Base-by-base conservation (phyloP, 2,113 vertebrate genomes). In the Grantiella picta region DNA sequence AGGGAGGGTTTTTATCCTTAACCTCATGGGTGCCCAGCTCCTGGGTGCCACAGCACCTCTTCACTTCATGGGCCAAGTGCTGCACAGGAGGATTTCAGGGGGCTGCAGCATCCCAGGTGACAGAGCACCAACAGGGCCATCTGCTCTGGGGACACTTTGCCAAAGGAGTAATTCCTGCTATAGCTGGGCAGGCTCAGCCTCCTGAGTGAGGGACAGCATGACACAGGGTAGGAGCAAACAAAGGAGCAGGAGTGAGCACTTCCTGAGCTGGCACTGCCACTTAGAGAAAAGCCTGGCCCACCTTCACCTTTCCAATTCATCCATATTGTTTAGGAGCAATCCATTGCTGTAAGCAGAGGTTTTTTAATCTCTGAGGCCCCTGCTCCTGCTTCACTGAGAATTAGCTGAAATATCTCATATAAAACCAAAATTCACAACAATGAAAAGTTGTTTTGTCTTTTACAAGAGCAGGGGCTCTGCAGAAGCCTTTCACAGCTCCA, bases 371-470 rank as follows among this genome's bases (percentile, higher is more conserved):
- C 42, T 83, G 56, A 88, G 69, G 16, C 20, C 42, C 25, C 57
- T 72, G 24, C 12, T 83, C 22, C 56, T 52, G 19, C 52, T 86
- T 86, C 44, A 36, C 35, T 47, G 29, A 69, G 23, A 90, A 83
- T 47, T 33, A 92, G 47, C 50, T 92, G 47, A 86, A 90, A 50
- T 70, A n/a, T 4, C 50, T 71, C 69, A 36, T 19, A 64, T 50
- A 63, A 87, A 93, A 77, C 4, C 21, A 90, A 47, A 89, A 71
- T n/a, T 56, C 36, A 42, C 18, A 77, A 40, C 28, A 77, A 20
- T 29, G 29, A 83, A 29, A 93, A 77, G 49, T 40, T 85, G n/a
- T 16, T 95, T 88, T 72, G 29, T 47, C 56, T 96, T 86, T 86
- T 65, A 72, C 33, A 69, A 94, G 49, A 91, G 36, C 21, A 65